These are phyloP conservation scores for Rhyacophila evoluta DNA, from an alignment of 2,888 invertebrate genomes.

Conservation along the genomic window DNA sequence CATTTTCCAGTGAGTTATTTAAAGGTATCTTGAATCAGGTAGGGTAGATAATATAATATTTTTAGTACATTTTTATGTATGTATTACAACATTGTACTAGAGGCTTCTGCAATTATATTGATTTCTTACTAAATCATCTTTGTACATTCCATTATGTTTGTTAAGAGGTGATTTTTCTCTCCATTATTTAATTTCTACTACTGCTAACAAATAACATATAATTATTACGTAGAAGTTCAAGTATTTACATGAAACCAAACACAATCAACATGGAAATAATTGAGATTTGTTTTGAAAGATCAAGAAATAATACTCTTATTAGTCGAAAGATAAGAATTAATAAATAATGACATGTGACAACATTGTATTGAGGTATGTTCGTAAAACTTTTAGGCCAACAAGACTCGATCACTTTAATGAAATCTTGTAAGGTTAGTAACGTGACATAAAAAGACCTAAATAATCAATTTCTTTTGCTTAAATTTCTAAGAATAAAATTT, in stretches of 20 bases:
- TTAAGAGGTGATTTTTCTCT: constrained; percentile 47
- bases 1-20: not conserved
- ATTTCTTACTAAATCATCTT: constrained; percentile 34
- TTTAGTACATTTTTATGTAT: not conserved
- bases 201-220: constrained; percentile 30
- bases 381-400: not conserved
- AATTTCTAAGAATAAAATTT: not conserved
- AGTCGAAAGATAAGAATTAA: not conserved
- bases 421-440: not conserved
- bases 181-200: constrained; percentile 11
- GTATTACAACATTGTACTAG: constrained; percentile 29
- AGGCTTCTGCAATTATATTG: constrained; percentile 29
- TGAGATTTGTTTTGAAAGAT: too few relatives aligned
- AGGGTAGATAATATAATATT: constrained; percentile 17
- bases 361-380: not conserved
- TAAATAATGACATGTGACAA: not conserved
- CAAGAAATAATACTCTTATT: too few relatives aligned
- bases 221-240: not conserved
- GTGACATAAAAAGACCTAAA: not conserved
- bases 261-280: not conserved
- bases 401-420: not conserved
- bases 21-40: constrained; percentile 42
- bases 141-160: constrained; percentile 42
- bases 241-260: constrained; percentile 1
- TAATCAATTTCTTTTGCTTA: not conserved